Evolutionary conservation across 1,140 invertebrate species (phyloP).

Genomic region (Drosophila santomea): DNA sequence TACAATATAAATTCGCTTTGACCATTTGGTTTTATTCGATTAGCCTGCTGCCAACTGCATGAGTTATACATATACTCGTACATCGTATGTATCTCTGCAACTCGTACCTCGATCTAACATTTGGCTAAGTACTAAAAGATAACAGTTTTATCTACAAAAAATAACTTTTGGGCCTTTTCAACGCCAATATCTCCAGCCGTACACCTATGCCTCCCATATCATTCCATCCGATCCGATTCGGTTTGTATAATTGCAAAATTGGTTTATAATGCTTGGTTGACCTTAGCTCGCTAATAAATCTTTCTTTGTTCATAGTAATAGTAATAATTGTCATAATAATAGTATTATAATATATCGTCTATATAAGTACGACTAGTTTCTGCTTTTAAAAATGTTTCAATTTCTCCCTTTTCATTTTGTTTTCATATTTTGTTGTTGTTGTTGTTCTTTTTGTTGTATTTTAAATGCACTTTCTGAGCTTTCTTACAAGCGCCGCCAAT

Average conservation of each 20-base stretch:
- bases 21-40: constrained; percentile 63
- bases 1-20: constrained; percentile 83
- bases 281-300: constrained; percentile 76
- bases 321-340: constrained; percentile 78
- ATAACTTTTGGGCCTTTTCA: constrained; percentile 64
- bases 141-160: constrained; percentile 84
- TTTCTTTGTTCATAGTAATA: constrained; percentile 66
- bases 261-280: constrained; percentile 62
- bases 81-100: constrained; percentile 16
- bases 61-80: constrained; percentile 16
- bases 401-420: constrained; percentile 33
- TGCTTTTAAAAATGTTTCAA: constrained; percentile 66
- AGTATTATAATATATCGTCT: constrained; percentile 65
- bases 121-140: constrained; percentile 81
- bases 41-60: constrained; percentile 68
- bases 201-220: constrained; percentile 16
- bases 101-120: constrained; percentile 70
- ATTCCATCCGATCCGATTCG: constrained; percentile 32
- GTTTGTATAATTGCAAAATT: constrained; percentile 75
- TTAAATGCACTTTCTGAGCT: constrained; percentile 84
- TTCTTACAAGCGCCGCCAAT: constrained; percentile 83
- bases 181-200: constrained; percentile 35
- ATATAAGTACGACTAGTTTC: constrained; percentile 62
- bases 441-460: constrained; percentile 32
- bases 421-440: constrained; percentile 18